A percentile compares a stretch with the other conserved stretches of the same genome.
Conservation (phyloP, 2,113 vertebrate species). For the Indicator indicator region DNA sequence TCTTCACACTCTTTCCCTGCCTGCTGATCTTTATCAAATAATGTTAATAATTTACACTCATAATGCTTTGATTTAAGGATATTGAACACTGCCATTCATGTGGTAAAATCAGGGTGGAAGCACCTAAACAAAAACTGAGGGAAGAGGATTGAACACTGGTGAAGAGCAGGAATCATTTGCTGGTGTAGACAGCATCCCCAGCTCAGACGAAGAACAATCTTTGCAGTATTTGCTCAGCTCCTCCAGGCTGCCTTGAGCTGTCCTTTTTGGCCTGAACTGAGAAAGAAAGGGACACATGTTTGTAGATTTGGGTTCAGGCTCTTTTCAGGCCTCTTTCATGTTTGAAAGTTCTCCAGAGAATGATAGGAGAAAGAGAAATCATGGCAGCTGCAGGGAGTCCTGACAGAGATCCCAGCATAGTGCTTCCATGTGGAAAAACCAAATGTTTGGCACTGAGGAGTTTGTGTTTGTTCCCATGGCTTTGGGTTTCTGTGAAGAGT, state of each 20-base stretch:
- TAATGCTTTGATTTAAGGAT: background rate
- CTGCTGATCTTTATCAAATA: background rate
- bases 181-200: background rate
- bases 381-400: background rate
- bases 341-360: slow-evolving; percentile 9
- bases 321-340: background rate
- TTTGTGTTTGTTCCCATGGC: background rate
- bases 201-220: background rate
- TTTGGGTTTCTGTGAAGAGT: background rate
- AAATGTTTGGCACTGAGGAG: slow-evolving; percentile 13
- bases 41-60: background rate
- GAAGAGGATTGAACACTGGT: background rate
- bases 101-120: background rate
- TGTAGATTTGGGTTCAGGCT: background rate
- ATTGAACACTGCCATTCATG: background rate
- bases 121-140: background rate
- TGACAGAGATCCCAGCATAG: background rate
- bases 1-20: background rate
- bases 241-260: background rate
- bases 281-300: background rate
- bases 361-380: background rate
- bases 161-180: background rate
- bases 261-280: background rate
- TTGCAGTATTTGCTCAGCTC: slow-evolving; percentile 29
- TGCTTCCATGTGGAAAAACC: background rate